Evolutionary conservation across 2,888 invertebrate genomes (phyloP).

Genomic region (Acholoe squamosa): DNA sequence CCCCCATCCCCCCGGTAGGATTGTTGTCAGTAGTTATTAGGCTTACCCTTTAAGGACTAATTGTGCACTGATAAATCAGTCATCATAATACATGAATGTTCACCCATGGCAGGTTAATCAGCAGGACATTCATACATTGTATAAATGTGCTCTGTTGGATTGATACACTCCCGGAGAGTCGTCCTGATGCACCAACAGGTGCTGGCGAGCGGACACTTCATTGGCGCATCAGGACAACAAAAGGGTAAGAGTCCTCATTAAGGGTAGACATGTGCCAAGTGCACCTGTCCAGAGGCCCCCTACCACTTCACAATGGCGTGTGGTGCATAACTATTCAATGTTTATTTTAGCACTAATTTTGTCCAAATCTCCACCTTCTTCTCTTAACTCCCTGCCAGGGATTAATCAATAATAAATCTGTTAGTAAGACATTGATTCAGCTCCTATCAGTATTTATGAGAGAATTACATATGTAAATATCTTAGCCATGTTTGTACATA

Average conservation of each 20-base stretch:
- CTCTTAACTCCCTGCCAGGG: too few relatives aligned
- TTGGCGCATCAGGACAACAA: neutral
- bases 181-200: neutral
- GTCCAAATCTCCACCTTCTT: conserved; percentile 22
- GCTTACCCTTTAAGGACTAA: too few relatives aligned
- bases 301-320: neutral
- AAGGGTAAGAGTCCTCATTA: neutral
- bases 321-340: neutral
- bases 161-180: neutral
- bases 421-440: too few relatives aligned
- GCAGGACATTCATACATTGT: too few relatives aligned
- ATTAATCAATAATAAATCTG: too few relatives aligned
- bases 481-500: too few relatives aligned
- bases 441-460: too few relatives aligned
- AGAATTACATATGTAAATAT: too few relatives aligned
- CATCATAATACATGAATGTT: neutral
- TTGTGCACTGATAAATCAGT: neutral
- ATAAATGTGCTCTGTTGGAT: too few relatives aligned
- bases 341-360: conserved; percentile 11
- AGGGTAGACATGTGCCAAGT: neutral
- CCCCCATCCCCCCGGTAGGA: too few relatives aligned
- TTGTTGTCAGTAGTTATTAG: too few relatives aligned
- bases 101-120: neutral
- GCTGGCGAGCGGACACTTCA: neutral
- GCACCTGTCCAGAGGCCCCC: neutral